Conservation (phyloP, 37 sponge, comb jelly and placozoan species). For the Oopsacas minuta region DNA sequence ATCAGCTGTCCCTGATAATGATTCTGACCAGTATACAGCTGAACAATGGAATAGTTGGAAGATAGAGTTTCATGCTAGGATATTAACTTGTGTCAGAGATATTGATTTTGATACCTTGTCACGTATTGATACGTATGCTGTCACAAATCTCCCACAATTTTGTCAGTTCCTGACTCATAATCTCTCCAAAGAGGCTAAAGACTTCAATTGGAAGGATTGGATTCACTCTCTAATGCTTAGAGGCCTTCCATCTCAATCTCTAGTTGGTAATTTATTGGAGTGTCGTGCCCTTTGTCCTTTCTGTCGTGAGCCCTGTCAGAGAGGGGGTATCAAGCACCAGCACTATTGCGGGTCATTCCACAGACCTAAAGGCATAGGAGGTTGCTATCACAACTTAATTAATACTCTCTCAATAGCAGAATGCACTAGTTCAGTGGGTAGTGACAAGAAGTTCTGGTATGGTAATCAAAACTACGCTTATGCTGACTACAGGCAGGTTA, state of each 20-base stretch:
- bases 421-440: not conserved
- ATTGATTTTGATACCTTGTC: not conserved
- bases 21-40: not conserved
- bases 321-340: not conserved
- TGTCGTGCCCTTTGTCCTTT: constrained; percentile 7
- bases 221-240: not conserved
- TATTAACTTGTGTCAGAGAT: not conserved
- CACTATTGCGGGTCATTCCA: constrained; percentile 15
- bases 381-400: not conserved
- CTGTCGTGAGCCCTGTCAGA: not conserved
- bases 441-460: not conserved
- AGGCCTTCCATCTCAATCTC: not conserved
- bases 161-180: not conserved
- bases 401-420: not conserved
- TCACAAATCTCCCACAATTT: not conserved
- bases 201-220: not conserved
- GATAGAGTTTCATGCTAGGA: not conserved
- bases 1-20: not conserved
- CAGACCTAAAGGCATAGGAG: constrained; percentile 7
- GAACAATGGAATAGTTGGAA: not conserved
- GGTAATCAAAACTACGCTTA: not conserved
- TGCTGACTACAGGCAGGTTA: not conserved
- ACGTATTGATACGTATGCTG: not conserved
- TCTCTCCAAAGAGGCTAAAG: not conserved
- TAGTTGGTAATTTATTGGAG: not conserved